Percentiles rank a stretch among this genome's conserved stretches.
These are phyloP conservation scores for Tympanoctomys barrerae DNA, from an alignment of 2,797 vertebrate genomes.

Conservation along the genomic window DNA sequence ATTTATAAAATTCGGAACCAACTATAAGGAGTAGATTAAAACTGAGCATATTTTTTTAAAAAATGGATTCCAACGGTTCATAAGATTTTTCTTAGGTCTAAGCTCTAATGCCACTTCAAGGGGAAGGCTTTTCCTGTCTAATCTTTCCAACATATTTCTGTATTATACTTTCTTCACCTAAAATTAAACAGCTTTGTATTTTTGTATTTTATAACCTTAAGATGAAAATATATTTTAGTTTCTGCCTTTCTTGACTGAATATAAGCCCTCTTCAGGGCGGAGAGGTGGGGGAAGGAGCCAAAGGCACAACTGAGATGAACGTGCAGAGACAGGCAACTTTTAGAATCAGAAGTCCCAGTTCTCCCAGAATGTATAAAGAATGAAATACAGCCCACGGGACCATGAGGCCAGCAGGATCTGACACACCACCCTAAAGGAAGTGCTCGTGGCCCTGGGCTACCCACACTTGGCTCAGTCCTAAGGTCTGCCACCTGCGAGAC, in stretches of 20 bases:
- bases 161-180: not conserved
- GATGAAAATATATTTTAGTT: not conserved
- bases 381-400: not conserved
- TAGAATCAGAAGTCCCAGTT: not conserved
- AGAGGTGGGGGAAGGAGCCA: not conserved
- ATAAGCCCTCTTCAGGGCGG: not conserved
- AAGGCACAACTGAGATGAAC: not conserved
- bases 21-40: not conserved
- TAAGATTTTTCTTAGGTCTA: not conserved
- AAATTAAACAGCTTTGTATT: not conserved
- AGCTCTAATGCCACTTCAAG: not conserved
- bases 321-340: not conserved
- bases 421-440: too few species aligned
- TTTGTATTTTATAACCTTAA: not conserved
- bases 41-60: not conserved
- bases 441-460: not conserved
- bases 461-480: not conserved
- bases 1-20: not conserved
- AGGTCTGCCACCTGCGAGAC: not conserved
- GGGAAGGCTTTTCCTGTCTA: not conserved
- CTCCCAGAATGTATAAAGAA: not conserved
- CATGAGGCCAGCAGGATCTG: not conserved
- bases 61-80: not conserved
- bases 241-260: not conserved
- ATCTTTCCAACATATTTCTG: not conserved